Base-by-base conservation (phyloP, 2,113 vertebrate genomes). In the Antennarius striatus region DNA sequence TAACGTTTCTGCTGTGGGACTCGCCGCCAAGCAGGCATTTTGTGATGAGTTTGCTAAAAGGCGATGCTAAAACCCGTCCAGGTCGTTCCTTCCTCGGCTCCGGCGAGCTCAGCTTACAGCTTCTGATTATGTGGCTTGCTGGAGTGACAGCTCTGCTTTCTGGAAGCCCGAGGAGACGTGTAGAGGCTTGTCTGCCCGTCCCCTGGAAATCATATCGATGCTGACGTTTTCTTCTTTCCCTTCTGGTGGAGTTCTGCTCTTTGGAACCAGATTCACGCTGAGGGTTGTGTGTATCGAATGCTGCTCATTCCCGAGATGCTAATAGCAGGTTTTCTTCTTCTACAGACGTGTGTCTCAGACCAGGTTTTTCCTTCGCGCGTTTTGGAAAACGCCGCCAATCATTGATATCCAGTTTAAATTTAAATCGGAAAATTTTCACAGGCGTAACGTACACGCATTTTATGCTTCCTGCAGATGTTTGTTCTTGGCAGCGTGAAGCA, bases 321-420 rank as follows among this genome's bases (percentile, higher is more conserved):
- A 82, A 83, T 87, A 68, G 53, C 63, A 71, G 80, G 71, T 50
- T 80, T 80, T 72, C 72, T 53, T 71, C 51, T 45, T 55, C 50
- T 54, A 13, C 62, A 77, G 61, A 72, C 72, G 56, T 80, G 70
- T 53, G 29, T 36, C 9, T 48, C 55, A 36, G 39, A 52, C 8
- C 42, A 13, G 40, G 30, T 43, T 17, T 53, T 15, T 50, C 73
- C 15, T 43, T 10, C 12, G 15, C 3, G 42, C 56, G 49, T 68
- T 80, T 75, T 63, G 17, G 48, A 58, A 77, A 60, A 22, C 62
- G 60, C 17, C 49, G 53, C 66, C 13, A 15, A 69, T 73, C 22
- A 49, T 69, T 12, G 5, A 74, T 70, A 73, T 69, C 56, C 49
- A 48, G 68, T 69, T 68, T 65, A 77, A 56, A 71, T 69, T 63